These are phyloP conservation scores for Acipenser transmontanus DNA, from an alignment of 2,797 vertebrate species.

Conservation along the genomic window DNA sequence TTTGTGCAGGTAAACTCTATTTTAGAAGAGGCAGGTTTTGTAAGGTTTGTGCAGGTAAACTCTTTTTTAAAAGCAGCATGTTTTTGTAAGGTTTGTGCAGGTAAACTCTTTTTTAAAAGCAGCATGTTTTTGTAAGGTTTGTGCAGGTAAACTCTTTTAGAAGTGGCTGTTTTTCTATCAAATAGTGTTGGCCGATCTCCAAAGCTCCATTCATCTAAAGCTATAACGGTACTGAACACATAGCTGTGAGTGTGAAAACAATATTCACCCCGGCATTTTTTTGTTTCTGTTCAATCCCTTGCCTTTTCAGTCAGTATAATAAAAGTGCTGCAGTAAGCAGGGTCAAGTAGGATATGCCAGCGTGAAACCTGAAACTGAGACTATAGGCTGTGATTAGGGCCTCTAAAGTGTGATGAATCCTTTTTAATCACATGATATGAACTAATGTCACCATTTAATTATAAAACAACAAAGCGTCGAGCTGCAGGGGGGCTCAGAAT, in stretches of 20 bases:
- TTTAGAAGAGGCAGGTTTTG: conserved; percentile 28
- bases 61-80: conserved; percentile 27
- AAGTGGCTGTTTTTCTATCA: conserved; percentile 41
- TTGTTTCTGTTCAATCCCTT: conserved; percentile 84
- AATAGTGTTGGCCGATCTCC: conserved; percentile 72
- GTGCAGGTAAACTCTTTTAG: conserved; percentile 30
- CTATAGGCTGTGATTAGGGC: conserved; percentile 81
- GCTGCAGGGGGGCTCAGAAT: conserved; percentile 55
- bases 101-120: conserved; percentile 44
- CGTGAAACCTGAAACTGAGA: conserved; percentile 66
- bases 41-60: not conserved
- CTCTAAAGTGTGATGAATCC: conserved; percentile 74
- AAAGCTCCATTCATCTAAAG: conserved; percentile 71
- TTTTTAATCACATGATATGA: conserved; percentile 79
- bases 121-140: conserved; percentile 49
- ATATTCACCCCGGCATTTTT: conserved; percentile 77
- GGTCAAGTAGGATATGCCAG: conserved; percentile 72
- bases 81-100: conserved; percentile 40
- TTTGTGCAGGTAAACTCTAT: no score
- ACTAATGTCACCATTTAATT: conserved; percentile 83
- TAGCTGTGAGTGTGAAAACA: conserved; percentile 67
- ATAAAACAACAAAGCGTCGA: conserved; percentile 71
- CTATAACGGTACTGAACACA: conserved; percentile 49
- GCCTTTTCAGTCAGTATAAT: conserved; percentile 79
- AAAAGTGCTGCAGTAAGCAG: conserved; percentile 85